Evolutionary conservation across 2,888 invertebrate species (phyloP), one percentile per base, ranked within the genome.

Genomic region (Corbicula japonica): DNA sequence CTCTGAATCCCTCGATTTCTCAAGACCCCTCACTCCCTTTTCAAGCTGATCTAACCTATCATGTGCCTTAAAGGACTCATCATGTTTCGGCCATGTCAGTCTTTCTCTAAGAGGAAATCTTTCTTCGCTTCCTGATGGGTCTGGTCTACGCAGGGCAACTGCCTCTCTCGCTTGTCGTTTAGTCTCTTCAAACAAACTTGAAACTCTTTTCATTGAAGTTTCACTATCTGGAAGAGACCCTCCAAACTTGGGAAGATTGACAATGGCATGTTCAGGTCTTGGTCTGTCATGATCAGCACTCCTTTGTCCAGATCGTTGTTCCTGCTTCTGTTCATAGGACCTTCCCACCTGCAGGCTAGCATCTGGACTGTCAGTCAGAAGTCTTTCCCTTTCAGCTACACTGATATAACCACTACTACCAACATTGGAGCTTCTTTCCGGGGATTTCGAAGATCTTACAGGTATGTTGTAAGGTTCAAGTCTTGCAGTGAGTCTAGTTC

Each of bases 161-260:
- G 83, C 83, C 44, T 73, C 83, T 65, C 80, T 58, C 5, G 71
- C 74, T 44, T 80, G 80, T 58, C 74, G 61, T 44, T 83, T 83
- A 3, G 83, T 83, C 35, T 86, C 85, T 34, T 83, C 83, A 69
- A 87, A 83, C 26, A 87, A 44, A 54, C 77, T 82, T 8, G 87
- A 80, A 4, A 87, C 85, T 69, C 87, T 83, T 41, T 73, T 80
- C 77, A 83, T 75, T 12, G 87, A 86, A 15, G 84, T 68, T 18
- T 79, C 72, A 82, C 77, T 70, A 30, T 56, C 68, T 38, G 61
- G 48, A 4, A 34, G n/a, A n/a, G 48, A 30, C 41, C 66, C 62
- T 26, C 54, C 23, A 30, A 52, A 38, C 12, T 23, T 66, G 18
- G 70, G 71, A 12, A 71, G 38, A 26, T 73, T 74, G 5, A 41